phyloP scores from a whole-genome alignment of 64 coral and sea anemone genomes.

The Porites lutea region DNA sequence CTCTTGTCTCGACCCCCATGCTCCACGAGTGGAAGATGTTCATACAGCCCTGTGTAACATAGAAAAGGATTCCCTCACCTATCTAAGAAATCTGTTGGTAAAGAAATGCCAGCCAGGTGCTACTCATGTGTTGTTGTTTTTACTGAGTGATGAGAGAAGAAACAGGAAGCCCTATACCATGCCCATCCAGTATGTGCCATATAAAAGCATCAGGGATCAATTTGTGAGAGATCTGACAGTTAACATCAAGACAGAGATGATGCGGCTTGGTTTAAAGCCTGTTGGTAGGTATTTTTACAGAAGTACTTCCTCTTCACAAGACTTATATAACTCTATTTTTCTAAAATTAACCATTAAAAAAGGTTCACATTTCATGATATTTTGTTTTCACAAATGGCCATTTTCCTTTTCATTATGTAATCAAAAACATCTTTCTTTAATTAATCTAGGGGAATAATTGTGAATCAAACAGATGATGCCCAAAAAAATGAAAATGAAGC shows the following conservation, averaged over 20 bases:
- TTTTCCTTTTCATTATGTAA: no score
- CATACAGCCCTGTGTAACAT: constrained; percentile 2
- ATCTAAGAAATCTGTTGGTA: constrained; percentile 32
- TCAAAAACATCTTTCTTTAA: no score
- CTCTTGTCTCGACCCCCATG: not conserved
- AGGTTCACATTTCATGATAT: no score
- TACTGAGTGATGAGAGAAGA: constrained; percentile 33
- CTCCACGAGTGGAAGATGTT: constrained; percentile 10
- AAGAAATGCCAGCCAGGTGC: constrained; percentile 68
- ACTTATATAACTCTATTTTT: not conserved
- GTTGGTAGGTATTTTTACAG: constrained; percentile 51
- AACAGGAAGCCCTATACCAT: constrained; percentile 64
- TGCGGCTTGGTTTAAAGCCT: constrained; percentile 49
- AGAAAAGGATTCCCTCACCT: constrained; percentile 15
- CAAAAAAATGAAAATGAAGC: no score
- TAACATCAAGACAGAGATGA: constrained; percentile 57
- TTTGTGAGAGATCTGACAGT: constrained; percentile 55
- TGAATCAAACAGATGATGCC: no score
- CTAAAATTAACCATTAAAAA: no score
- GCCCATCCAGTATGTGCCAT: constrained; percentile 53
- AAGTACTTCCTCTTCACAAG: no score
- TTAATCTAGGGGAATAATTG: no score
- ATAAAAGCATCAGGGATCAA: constrained; percentile 56
- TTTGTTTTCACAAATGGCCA: no score
- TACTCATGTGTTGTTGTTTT: constrained; percentile 60